phyloP scores from a whole-genome alignment of 2,888 invertebrate genomes.

The Morpho deidamia region DNA sequence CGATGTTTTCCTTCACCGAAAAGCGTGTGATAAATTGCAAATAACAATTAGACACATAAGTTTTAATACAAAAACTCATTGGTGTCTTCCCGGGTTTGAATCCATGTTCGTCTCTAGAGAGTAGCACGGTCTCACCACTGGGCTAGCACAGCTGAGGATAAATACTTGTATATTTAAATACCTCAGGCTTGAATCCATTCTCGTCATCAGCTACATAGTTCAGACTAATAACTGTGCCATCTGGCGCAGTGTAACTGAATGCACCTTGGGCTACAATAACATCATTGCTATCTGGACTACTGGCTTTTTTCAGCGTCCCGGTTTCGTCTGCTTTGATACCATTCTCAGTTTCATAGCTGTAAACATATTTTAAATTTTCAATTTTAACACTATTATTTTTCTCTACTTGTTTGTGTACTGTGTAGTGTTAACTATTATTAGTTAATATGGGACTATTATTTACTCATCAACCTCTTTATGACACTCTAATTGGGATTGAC shows the following conservation, averaged over 20 bases:
- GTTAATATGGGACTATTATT: neutral
- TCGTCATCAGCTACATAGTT: slow-evolving; percentile 86
- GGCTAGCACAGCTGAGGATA: no score
- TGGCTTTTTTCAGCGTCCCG: slow-evolving; percentile 86
- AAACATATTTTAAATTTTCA: slow-evolving; percentile 25
- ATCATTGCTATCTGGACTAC: slow-evolving; percentile 81
- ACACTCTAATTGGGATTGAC: no score
- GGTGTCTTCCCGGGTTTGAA: no score
- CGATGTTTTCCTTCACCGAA: no score
- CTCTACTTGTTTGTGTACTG: neutral
- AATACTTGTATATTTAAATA: slow-evolving; percentile 20
- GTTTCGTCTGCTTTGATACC: slow-evolving; percentile 89
- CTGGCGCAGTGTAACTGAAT: slow-evolving; percentile 83
- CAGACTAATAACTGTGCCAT: slow-evolving; percentile 83
- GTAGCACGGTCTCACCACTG: no score
- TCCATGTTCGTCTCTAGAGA: no score
- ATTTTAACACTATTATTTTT: no score
- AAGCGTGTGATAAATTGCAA: no score
- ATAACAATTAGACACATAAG: no score
- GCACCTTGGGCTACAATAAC: slow-evolving; percentile 83
- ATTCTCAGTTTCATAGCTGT: slow-evolving; percentile 88
- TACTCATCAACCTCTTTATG: no score
- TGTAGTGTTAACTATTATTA: no score
- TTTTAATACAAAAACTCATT: no score
- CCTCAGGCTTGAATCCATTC: slow-evolving; percentile 79